Conservation (phyloP, 2,113 vertebrate genomes). For the Gopherus evgoodei region DNA sequence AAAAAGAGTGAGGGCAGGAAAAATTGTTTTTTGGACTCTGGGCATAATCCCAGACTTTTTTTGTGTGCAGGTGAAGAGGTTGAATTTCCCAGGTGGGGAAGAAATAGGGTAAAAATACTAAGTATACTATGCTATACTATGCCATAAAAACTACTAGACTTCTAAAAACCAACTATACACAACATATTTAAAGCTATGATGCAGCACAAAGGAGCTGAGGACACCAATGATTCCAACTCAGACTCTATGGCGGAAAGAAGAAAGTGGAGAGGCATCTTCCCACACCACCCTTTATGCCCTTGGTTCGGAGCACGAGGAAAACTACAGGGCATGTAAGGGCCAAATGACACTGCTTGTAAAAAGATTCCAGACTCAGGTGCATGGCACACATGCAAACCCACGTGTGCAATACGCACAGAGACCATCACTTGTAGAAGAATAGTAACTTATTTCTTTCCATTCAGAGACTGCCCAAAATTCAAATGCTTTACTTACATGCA, state of each 20-base stretch:
- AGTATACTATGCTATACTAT: neutral
- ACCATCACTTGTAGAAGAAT: neutral
- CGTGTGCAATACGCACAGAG: neutral
- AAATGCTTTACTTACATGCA: conserved; percentile 88
- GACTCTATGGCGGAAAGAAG: neutral
- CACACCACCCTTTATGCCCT: neutral
- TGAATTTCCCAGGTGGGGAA: neutral
- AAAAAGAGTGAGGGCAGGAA: neutral
- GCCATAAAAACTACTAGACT: neutral
- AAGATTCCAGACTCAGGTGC: neutral
- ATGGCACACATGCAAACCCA: neutral
- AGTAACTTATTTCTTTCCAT: neutral
- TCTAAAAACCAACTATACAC: neutral
- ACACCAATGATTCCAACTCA: neutral
- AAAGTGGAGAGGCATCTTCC: neutral
- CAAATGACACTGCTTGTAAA: neutral
- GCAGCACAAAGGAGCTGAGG: neutral
- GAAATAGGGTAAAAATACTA: neutral
- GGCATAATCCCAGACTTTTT: no score
- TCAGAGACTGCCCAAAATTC: neutral
- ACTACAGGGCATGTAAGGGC: neutral
- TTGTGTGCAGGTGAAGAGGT: neutral
- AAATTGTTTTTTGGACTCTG: neutral
- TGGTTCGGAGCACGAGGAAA: neutral
- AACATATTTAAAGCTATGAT: neutral